Conservation (phyloP, 2,113 vertebrate genomes). For the Hypanus sabinus region DNA sequence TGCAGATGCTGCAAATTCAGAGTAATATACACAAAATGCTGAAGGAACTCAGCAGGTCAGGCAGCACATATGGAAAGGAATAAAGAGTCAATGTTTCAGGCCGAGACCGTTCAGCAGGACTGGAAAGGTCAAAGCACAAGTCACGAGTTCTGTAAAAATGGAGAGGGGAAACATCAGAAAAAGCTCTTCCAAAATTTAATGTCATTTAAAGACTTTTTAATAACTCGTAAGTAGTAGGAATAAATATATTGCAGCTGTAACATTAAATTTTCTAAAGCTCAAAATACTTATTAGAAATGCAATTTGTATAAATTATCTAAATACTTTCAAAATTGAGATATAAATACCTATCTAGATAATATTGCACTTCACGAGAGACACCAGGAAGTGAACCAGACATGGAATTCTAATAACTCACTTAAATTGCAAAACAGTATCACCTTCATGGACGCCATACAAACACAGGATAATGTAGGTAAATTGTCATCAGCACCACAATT, state of each 20-base stretch:
- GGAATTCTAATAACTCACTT: background rate
- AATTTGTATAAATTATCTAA: slow-evolving; percentile 21
- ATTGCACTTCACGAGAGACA: background rate
- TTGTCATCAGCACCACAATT: background rate
- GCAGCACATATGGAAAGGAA: too few species aligned
- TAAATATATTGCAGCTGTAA: background rate
- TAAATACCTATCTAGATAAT: background rate
- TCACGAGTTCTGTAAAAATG: background rate
- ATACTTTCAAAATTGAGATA: background rate
- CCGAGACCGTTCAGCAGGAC: too few species aligned
- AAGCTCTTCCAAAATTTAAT: background rate
- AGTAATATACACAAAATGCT: background rate
- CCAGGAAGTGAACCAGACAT: background rate
- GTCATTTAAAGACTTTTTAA: background rate
- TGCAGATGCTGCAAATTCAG: too few species aligned
- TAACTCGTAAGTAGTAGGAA: background rate
- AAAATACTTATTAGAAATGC: background rate
- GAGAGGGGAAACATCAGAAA: background rate
- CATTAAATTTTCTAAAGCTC: background rate
- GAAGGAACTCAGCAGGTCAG: too few species aligned
- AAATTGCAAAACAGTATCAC: background rate
- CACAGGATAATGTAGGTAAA: background rate
- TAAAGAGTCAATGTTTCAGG: too few species aligned
- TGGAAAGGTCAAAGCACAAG: background rate
- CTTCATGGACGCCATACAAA: background rate